Evolutionary conservation across 2,113 vertebrate species (phyloP), one percentile per base, ranked within the genome.

Genomic region (Morone chrysops): DNA sequence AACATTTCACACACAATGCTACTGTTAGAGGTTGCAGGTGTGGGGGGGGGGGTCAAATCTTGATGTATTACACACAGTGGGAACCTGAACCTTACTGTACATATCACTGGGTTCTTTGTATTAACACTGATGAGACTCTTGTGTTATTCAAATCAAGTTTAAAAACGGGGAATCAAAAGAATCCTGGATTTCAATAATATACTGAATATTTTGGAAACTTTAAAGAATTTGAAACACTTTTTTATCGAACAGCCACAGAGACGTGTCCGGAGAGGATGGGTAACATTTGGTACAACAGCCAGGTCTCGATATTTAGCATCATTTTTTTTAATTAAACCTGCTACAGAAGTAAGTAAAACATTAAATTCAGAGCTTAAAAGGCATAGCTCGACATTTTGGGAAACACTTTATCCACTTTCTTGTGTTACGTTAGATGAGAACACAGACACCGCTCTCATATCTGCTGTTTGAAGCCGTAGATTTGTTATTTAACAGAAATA

Each of bases 1-100:
- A 88, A 72, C 69, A 51, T 70, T 60, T 85, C n/a, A 85, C 62
- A 70, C 62, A 75, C 74, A 31, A 70, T 87, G 78, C 89, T 87
- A 88, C 86, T 36, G 81, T 81, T 36, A 11, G 54, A 81, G 51
- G 70, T 8, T 36, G 20, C 16, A 5, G 68, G 16, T 56, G 41
- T 1, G 25, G 25, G 25, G 25, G 25, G 45, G 43, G 61, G 63
- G 45, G 59, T 78, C 48, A 13, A 45, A 56, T 50, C 60, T 48
- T 45, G 13, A 36, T 31, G 36, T 41, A 6, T 60, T 18, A 51
- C 22, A 74, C 59, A 36, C 73, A 17, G 43, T 48, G 22, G 9
- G 13, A 17, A 41, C 54, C 31, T 70, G 66, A 78, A 68, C n/a
- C 25, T 1, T 10, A 31, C 10, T 31, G 31, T 4, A 47, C 16